Conservation (phyloP, 2,888 invertebrate genomes). For the Polydrusus tereticollis region DNA sequence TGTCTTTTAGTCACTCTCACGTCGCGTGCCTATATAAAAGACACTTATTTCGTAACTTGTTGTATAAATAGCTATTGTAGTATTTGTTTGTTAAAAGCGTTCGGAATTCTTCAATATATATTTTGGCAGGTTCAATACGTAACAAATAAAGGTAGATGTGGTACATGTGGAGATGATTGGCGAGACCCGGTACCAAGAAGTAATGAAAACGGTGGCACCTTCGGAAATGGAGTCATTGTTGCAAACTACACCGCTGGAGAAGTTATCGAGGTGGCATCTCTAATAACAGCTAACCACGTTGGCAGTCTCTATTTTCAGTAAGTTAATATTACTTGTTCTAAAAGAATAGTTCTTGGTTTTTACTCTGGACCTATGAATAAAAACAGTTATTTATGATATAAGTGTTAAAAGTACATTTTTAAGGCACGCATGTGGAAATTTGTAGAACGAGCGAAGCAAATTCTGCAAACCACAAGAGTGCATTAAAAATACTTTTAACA, state of each 20-base stretch:
- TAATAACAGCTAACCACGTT: slow-evolving; percentile 65
- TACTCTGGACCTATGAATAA: too few relatives aligned
- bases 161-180: slow-evolving; percentile 65
- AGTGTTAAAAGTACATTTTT: too few relatives aligned
- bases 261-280: slow-evolving; percentile 59
- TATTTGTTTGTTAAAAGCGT: background rate
- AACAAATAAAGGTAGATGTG: slow-evolving; percentile 61
- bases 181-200: slow-evolving; percentile 61
- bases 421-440: too few relatives aligned
- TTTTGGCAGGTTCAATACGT: slow-evolving; percentile 50
- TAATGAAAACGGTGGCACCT: slow-evolving; percentile 67
- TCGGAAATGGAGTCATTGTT: slow-evolving; percentile 66
- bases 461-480: too few relatives aligned
- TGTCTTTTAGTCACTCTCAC: too few relatives aligned
- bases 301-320: slow-evolving; percentile 61
- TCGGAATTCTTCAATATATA: background rate
- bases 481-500: too few relatives aligned
- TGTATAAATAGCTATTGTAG: too few relatives aligned
- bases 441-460: too few relatives aligned
- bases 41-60: too few relatives aligned
- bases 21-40: too few relatives aligned
- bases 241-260: slow-evolving; percentile 61
- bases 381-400: too few relatives aligned
- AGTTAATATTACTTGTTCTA: background rate
- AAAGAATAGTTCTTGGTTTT: background rate